Evolutionary conservation across 2,113 vertebrate genomes (phyloP), one percentile per base, ranked within the genome.

Genomic region (Urocolius indicus): DNA sequence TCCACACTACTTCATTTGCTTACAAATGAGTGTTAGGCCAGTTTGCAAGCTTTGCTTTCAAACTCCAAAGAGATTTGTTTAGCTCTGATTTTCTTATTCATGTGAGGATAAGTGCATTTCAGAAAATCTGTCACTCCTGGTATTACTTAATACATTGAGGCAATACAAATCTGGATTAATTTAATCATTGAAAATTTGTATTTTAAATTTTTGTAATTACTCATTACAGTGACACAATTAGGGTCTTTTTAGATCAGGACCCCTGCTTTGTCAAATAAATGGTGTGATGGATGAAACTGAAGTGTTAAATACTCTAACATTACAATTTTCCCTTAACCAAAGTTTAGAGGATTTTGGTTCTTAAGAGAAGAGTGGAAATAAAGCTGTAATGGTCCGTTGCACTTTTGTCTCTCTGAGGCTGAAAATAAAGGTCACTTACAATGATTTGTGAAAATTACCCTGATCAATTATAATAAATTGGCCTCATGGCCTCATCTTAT

Each of bases 391-490:
- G 14, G 32, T 43, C 55, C n/a, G 19, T 13, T 58, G 45, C 58
- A 82, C 68, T 90, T 79, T 69, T 63, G 1, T 69, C 38, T 84
- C 45, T 82, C 30, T 76, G 52, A 95, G 19, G 22, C 58, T 79
- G 62, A 85, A 71, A 94, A 80, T 27, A 84, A 93, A 92, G 78
- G 71, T 89, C 51, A 76, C 20, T 75, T 66, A 21, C 54, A 76
- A 73, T 89, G 49, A 93, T 94, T 88, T 93, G 67, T 93, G 82
- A 91, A 90, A 95, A 93, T 76, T 82, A 86, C 3, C 1, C 54
- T 38, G 15, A 29, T 73, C 81, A 92, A 80, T 92, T 96, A 83
- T 93, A 95, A 93, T 93, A 95, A 93, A 66, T 4, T 69, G 46
- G 36, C 84, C 67, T 94, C 27, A 45, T 66, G 62, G 77, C 62